Conservation (phyloP, 2,113 vertebrate species). For the Crotophaga sulcirostris region DNA sequence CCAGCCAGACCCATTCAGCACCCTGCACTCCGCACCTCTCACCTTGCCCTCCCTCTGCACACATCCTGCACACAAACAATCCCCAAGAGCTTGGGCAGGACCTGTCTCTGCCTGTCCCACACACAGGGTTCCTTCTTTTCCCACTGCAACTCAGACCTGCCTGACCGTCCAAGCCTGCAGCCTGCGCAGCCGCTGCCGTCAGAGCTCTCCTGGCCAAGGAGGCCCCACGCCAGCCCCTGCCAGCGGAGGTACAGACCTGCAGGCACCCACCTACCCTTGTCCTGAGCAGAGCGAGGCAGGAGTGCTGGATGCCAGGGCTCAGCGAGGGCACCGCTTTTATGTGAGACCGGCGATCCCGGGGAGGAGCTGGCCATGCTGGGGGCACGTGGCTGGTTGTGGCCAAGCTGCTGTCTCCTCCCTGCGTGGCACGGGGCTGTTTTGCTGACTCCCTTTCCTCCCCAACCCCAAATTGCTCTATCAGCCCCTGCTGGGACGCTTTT, state of each 20-base stretch:
- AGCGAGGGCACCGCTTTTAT: background rate
- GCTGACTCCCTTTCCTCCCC: background rate
- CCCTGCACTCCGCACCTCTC: background rate
- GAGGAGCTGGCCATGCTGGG: background rate
- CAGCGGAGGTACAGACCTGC: background rate
- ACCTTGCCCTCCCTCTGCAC: no score
- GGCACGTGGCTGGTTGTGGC: background rate
- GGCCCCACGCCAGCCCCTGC: background rate
- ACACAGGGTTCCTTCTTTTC: background rate
- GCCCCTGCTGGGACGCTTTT: background rate
- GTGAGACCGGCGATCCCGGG: fast-evolving
- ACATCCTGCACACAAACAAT: background rate
- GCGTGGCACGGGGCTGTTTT: background rate
- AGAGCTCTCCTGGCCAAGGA: background rate
- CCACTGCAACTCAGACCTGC: background rate
- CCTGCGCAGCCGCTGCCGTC: background rate
- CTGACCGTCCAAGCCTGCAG: background rate
- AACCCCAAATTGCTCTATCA: background rate
- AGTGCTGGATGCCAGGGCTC: background rate
- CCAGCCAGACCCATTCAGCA: background rate
- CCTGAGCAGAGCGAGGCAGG: background rate
- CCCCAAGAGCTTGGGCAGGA: background rate
- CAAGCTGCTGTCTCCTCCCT: background rate
- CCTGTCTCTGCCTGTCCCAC: background rate
- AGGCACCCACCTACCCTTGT: background rate